Conservation (phyloP, 2,797 vertebrate genomes). For the Balearica regulorum region DNA sequence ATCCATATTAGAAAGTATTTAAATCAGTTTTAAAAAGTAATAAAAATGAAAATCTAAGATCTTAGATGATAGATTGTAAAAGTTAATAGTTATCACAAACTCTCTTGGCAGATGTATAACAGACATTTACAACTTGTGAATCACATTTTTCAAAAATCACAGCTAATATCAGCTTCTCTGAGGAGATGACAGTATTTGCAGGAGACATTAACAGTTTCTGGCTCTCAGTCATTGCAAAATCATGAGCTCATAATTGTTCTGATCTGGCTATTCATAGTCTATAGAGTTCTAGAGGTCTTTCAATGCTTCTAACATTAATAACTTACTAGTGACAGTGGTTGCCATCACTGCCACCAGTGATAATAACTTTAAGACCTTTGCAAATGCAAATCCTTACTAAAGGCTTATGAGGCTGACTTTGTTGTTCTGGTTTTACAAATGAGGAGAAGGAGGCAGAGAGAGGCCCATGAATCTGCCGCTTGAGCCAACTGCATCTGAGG, state of each 20-base stretch:
- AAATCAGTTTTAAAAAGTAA: background rate
- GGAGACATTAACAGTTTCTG: constrained; percentile 23
- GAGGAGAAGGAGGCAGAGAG: background rate
- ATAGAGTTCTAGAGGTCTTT: background rate
- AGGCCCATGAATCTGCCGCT: background rate
- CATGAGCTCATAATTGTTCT: constrained; percentile 14
- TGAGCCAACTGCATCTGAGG: background rate
- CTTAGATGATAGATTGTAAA: background rate
- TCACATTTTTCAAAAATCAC: constrained; percentile 27
- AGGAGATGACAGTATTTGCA: constrained; percentile 18
- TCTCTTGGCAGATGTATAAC: constrained; percentile 19
- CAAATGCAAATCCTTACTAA: background rate
- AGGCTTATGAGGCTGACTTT: background rate
- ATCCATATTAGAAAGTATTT: constrained; percentile 4
- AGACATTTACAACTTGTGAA: constrained; percentile 18
- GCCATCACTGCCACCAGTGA: background rate
- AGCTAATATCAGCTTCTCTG: background rate
- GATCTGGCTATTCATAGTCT: constrained; percentile 5
- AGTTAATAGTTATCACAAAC: background rate
- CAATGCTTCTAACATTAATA: background rate
- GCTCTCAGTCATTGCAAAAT: constrained; percentile 18
- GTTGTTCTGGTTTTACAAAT: background rate
- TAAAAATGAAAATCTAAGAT: background rate
- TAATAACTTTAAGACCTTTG: background rate
- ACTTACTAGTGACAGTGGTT: background rate